Evolutionary conservation across 2,797 vertebrate genomes (phyloP).

Genomic region (Danio aesculapii): DNA sequence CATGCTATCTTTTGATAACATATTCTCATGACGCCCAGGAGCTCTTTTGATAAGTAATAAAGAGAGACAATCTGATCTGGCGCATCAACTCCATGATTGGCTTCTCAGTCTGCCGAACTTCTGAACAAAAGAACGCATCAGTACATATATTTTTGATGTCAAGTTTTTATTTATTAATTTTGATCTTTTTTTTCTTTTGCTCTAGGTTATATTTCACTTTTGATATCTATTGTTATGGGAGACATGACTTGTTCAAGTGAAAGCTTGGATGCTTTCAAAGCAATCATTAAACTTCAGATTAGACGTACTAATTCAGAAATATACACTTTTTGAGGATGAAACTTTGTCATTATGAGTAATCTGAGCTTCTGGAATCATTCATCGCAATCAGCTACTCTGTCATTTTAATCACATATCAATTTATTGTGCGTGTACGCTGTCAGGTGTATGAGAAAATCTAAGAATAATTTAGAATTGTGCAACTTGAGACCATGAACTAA

Average conservation of each 20-base stretch:
- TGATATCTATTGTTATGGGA: constrained; percentile 10
- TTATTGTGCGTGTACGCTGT: not conserved
- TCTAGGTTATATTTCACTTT: constrained; percentile 37
- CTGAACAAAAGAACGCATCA: constrained; percentile 49
- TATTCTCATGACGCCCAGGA: constrained; percentile 47
- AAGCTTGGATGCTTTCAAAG: constrained; percentile 18
- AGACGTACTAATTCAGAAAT: not conserved
- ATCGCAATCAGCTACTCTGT: constrained; percentile 8
- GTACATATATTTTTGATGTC: constrained; percentile 46
- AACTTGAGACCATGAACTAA: constrained; percentile 10
- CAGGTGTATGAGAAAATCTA: constrained; percentile 2
- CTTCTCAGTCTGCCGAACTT: constrained; percentile 27
- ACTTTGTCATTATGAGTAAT: constrained; percentile 1
- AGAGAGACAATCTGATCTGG: constrained; percentile 54
- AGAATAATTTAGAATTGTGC: not conserved
- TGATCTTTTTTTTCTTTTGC: constrained; percentile 12
- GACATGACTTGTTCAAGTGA: constrained; percentile 7
- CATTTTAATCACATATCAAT: constrained; percentile 5
- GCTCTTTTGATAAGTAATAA: constrained; percentile 50
- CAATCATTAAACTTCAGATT: not conserved
- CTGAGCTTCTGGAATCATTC: not conserved
- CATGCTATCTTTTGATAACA: constrained; percentile 59
- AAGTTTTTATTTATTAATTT: constrained; percentile 45
- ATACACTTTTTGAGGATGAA: not conserved
- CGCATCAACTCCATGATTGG: constrained; percentile 51